Evolutionary conservation across 2,113 vertebrate genomes (phyloP).

Genomic region (Pelvicachromis taeniatus): DNA sequence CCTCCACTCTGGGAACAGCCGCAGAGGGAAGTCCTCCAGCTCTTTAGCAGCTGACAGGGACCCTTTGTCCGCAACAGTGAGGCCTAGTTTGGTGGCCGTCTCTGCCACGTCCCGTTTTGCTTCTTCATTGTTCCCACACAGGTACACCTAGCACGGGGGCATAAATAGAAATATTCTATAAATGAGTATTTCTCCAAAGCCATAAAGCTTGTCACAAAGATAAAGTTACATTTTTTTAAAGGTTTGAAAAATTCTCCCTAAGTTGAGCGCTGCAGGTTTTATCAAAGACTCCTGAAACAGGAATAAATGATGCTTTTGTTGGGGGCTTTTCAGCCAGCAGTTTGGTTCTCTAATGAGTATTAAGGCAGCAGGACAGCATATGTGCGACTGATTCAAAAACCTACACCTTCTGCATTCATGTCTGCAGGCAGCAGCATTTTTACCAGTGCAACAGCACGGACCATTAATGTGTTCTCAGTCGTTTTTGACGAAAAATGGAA

Average conservation of each 20-base stretch:
- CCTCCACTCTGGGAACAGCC: conserved; percentile 90
- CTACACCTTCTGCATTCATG: not conserved
- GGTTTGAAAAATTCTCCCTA: not conserved
- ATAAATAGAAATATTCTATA: not conserved
- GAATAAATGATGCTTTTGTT: not conserved
- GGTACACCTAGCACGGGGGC: conserved; percentile 75
- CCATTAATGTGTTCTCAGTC: not conserved
- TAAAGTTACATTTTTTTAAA: not conserved
- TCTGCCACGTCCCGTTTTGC: conserved; percentile 83
- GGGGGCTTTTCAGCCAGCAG: not conserved
- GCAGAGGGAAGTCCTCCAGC: conserved; percentile 88
- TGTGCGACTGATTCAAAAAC: not conserved
- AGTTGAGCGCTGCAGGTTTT: not conserved
- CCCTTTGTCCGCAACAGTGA: conserved; percentile 84
- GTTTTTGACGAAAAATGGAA: not conserved
- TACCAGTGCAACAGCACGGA: not conserved
- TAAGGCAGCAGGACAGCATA: not conserved
- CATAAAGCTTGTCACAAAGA: not conserved
- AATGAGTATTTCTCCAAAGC: not conserved
- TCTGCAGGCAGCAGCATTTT: not conserved
- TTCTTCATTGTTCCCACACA: conserved; percentile 82
- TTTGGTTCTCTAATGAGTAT: not conserved
- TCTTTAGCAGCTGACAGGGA: conserved; percentile 81
- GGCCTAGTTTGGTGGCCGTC: conserved; percentile 78
- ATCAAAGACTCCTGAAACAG: not conserved